Conservation (phyloP, 2,888 invertebrate genomes). For the Dinocampus coccinellae region DNA sequence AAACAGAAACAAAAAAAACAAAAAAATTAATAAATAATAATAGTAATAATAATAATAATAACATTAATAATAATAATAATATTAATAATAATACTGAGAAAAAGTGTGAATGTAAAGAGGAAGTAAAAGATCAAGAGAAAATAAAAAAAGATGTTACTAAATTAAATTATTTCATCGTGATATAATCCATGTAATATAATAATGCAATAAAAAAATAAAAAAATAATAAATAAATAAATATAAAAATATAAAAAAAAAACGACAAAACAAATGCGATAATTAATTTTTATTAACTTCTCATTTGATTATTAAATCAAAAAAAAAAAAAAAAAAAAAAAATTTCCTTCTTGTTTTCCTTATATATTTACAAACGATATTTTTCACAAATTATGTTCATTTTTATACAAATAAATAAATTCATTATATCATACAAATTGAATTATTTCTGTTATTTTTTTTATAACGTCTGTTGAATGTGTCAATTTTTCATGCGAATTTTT, state of each 20-base stretch:
- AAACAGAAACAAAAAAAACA: constrained; percentile 17
- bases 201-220: constrained; percentile 48
- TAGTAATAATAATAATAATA: no score
- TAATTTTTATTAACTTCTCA: not conserved
- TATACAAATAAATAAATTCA: not conserved
- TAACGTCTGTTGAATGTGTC: not conserved
- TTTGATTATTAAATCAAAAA: no score
- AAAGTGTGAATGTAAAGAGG: no score
- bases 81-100: no score
- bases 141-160: constrained; percentile 48
- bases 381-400: not conserved
- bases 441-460: not conserved
- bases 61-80: no score
- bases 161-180: constrained; percentile 63
- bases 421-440: not conserved
- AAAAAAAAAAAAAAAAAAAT: not conserved
- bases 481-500: constrained; percentile 10
- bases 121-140: no score
- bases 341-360: not conserved
- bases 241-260: no score
- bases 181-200: constrained; percentile 50
- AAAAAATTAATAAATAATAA: no score
- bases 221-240: no score
- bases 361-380: not conserved
- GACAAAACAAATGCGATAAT: constrained; percentile 4